These are phyloP conservation scores for Bufotes viridis DNA, from an alignment of 2,797 vertebrate genomes.

Conservation along the genomic window DNA sequence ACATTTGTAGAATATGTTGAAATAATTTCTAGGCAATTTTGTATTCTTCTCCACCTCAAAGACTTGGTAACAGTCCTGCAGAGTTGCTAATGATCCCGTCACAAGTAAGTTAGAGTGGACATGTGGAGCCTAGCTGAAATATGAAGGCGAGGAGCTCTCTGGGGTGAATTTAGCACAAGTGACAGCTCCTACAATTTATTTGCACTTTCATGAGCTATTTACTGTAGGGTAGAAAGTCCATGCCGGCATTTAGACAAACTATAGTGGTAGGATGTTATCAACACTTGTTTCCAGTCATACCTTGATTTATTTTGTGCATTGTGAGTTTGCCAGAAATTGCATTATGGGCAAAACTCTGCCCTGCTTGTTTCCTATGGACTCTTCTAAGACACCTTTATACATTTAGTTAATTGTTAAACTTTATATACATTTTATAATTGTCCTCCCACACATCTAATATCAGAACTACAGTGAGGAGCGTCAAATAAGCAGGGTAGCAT, in stretches of 20 bases:
- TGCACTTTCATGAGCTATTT: constrained; percentile 5
- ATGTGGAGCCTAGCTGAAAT: neutral
- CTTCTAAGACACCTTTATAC: neutral
- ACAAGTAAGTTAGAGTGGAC: neutral
- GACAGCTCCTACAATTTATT: neutral
- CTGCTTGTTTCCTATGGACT: neutral
- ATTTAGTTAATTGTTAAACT: neutral
- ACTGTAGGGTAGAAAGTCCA: neutral
- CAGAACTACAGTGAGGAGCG: neutral
- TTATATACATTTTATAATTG: neutral
- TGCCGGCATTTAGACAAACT: neutral
- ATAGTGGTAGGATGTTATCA: neutral
- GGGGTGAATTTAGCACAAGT: neutral
- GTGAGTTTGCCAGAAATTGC: neutral
- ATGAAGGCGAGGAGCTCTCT: neutral
- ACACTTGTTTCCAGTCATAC: neutral
- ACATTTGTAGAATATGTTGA: neutral
- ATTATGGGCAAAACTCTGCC: neutral
- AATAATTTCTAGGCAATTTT: neutral
- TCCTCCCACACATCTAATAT: neutral
- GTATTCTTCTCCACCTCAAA: constrained; percentile 9
- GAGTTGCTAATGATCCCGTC: constrained; percentile 23
- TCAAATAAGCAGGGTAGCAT: neutral
- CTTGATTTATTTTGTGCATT: neutral
- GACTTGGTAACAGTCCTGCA: neutral